phyloP scores from a whole-genome alignment of 1,140 invertebrate species.

The Chironomus tepperi region DNA sequence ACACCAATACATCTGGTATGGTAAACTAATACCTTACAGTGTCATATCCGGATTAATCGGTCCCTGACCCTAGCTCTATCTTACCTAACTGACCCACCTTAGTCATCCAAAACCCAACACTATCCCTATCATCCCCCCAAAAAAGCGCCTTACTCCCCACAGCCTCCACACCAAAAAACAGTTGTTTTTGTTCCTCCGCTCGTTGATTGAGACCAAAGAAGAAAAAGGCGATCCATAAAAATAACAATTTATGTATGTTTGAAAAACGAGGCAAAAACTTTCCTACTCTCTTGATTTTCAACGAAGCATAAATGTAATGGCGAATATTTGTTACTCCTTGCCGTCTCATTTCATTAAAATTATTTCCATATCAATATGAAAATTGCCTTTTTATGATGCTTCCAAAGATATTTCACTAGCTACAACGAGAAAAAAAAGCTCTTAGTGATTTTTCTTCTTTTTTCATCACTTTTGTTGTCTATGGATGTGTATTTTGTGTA shows the following conservation, averaged over 20 bases:
- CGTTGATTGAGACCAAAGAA: neutral
- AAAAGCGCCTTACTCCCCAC: no score
- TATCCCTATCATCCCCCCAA: no score
- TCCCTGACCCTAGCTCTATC: no score
- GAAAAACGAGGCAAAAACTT: neutral
- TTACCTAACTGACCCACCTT: no score
- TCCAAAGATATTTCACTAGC: neutral
- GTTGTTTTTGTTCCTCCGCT: neutral
- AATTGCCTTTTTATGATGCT: constrained; percentile 23
- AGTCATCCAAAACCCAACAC: no score
- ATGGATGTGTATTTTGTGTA: neutral
- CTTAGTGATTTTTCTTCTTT: neutral
- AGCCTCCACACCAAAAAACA: neutral
- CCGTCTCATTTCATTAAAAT: constrained; percentile 18
- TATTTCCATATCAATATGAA: constrained; percentile 24
- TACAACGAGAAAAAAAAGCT: no score
- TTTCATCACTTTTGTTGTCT: neutral
- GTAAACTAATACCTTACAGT: no score
- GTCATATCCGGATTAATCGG: no score
- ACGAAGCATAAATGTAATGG: neutral
- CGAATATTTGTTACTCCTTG: constrained; percentile 6
- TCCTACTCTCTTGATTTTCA: neutral
- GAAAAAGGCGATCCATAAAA: constrained; percentile 7
- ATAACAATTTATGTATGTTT: constrained; percentile 5
- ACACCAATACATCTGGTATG: no score